Conservation (phyloP, 2,888 invertebrate species). For the Glaucopsyche alexis region DNA sequence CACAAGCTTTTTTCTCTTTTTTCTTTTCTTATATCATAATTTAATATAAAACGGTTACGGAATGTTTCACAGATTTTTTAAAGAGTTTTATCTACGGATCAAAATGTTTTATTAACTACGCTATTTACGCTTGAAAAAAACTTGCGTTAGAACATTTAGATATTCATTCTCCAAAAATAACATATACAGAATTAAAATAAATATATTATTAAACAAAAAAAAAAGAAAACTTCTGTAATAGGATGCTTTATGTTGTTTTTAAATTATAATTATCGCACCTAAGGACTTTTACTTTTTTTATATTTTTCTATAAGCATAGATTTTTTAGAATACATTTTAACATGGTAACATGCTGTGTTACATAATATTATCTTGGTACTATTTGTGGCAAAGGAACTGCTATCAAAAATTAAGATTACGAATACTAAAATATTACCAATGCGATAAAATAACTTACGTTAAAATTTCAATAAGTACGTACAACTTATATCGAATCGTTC, state of each 20-base stretch:
- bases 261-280: not conserved
- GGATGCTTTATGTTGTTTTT: not conserved
- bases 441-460: conserved; percentile 35
- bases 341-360: not conserved
- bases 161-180: conserved; percentile 18
- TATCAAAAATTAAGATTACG: not conserved
- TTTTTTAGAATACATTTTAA: conserved; percentile 10
- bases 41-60: not conserved
- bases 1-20: not conserved
- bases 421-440: conserved; percentile 17
- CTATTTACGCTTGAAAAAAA: not conserved
- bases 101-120: not conserved
- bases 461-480: conserved; percentile 59
- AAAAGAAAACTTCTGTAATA: conserved; percentile 6
- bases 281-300: not conserved
- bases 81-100: not conserved
- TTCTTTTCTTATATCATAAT: not conserved
- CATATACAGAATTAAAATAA: not conserved
- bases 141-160: conserved; percentile 12
- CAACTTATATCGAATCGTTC: conserved; percentile 49
- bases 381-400: not conserved
- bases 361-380: not conserved
- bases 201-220: not conserved
- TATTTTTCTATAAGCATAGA: not conserved
- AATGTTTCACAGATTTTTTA: not conserved